Percentiles rank a stretch among this genome's conserved stretches.
These are phyloP conservation scores for Xylota sylvarum DNA, from an alignment of 2,888 invertebrate genomes.

Conservation along the genomic window DNA sequence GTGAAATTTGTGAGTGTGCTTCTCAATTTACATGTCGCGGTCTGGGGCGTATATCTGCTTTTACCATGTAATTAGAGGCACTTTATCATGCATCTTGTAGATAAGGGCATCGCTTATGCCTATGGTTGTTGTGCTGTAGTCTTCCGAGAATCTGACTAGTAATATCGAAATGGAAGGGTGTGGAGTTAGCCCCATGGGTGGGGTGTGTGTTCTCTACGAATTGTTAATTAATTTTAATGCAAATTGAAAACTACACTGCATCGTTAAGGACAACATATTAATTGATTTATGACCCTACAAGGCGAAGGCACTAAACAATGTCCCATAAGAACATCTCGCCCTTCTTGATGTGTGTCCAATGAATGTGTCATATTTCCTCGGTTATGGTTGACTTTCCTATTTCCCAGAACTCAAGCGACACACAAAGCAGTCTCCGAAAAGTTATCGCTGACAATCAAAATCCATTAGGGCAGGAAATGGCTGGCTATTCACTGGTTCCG, in stretches of 20 bases:
- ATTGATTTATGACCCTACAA: not conserved
- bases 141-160: not conserved
- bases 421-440: constrained; percentile 4
- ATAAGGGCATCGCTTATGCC: not conserved
- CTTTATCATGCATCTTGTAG: constrained; percentile 15
- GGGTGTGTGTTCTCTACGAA: too few species aligned
- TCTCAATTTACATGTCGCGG: constrained; percentile 6
- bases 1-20: constrained; percentile 23
- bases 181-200: too few species aligned
- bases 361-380: not conserved
- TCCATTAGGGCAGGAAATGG: constrained; percentile 46
- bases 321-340: not conserved
- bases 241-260: not conserved
- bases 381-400: not conserved
- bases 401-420: not conserved
- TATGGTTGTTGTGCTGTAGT: not conserved
- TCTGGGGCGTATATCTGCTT: not conserved
- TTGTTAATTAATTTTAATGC: too few species aligned
- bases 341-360: not conserved
- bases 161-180: too few species aligned
- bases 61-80: constrained; percentile 17
- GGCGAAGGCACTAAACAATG: not conserved
- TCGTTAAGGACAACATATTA: not conserved
- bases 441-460: constrained; percentile 44
- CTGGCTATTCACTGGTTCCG: constrained; percentile 8